Percentiles rank a stretch among this genome's conserved stretches.
These are phyloP conservation scores for Pristionchus japonicus DNA, from an alignment of 2,888 invertebrate genomes.

Conservation along the genomic window DNA sequence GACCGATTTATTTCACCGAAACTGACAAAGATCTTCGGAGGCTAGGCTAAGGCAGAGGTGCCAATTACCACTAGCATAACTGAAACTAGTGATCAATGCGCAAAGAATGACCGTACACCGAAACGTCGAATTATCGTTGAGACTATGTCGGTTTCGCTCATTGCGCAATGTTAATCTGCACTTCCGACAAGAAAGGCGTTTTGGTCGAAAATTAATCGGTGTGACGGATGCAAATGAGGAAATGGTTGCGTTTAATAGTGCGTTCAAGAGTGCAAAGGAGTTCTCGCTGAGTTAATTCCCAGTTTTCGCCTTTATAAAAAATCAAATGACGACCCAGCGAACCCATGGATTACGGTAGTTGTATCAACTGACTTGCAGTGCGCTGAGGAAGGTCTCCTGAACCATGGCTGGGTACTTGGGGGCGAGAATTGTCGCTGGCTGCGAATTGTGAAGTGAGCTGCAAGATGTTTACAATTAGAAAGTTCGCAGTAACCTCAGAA, in stretches of 20 bases:
- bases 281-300: too few species aligned
- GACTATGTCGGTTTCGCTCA: not conserved
- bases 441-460: not conserved
- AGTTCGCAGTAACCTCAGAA: constrained; percentile 3
- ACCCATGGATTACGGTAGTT: not conserved
- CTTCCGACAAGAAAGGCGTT: not conserved
- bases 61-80: not conserved
- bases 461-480: not conserved
- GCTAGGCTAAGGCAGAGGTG: not conserved
- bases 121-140: not conserved
- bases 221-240: not conserved
- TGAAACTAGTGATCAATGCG: not conserved
- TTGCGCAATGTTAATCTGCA: not conserved
- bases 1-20: not conserved
- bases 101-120: not conserved
- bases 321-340: too few species aligned
- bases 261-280: too few species aligned
- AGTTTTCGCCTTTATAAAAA: too few species aligned
- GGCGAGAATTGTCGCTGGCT: not conserved
- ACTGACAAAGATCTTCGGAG: not conserved
- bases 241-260: not conserved
- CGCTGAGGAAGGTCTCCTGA: constrained; percentile 26
- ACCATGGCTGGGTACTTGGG: not conserved
- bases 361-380: constrained; percentile 1
- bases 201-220: not conserved